Evolutionary conservation across 2,888 invertebrate species (phyloP).

Genomic region (Coelopa pilipes): DNA sequence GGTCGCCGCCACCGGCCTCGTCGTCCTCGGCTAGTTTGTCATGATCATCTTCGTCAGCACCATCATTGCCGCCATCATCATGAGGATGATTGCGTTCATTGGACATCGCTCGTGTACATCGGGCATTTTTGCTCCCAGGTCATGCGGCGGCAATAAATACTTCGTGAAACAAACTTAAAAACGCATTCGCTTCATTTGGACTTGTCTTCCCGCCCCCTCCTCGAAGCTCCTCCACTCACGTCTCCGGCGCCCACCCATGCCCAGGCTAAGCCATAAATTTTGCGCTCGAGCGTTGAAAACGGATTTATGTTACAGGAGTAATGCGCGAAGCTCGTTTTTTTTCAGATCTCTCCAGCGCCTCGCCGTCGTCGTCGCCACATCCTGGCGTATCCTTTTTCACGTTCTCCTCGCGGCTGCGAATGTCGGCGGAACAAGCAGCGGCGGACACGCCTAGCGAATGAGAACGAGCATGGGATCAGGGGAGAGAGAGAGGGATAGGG

Average conservation of each 20-base stretch:
- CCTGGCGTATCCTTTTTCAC: constrained; percentile 21
- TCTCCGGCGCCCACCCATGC: constrained; percentile 31
- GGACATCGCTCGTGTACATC: constrained; percentile 6
- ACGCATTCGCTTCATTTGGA: constrained; percentile 15
- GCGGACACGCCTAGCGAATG: too few species aligned
- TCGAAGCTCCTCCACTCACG: too few species aligned
- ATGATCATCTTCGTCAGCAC: too few species aligned
- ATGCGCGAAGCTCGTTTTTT: constrained; percentile 38
- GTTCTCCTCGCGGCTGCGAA: constrained; percentile 35
- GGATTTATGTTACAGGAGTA: constrained; percentile 59
- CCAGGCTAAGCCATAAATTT: constrained; percentile 56
- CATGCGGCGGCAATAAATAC: constrained; percentile 64
- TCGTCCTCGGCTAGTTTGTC: too few species aligned
- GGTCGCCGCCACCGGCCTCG: too few species aligned
- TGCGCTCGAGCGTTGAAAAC: constrained; percentile 52
- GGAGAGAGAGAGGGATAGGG: too few species aligned
- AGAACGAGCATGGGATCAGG: too few species aligned
- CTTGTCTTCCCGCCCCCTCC: constrained; percentile 10
- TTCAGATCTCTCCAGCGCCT: too few species aligned
- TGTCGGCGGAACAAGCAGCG: not conserved
- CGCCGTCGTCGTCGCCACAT: constrained; percentile 36
- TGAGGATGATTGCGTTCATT: not conserved
- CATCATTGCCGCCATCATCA: not conserved
- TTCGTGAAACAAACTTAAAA: constrained; percentile 32
- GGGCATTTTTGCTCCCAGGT: constrained; percentile 53